Evolutionary conservation across 2,797 vertebrate genomes (phyloP).

Genomic region (Silurus lanzhouensis): DNA sequence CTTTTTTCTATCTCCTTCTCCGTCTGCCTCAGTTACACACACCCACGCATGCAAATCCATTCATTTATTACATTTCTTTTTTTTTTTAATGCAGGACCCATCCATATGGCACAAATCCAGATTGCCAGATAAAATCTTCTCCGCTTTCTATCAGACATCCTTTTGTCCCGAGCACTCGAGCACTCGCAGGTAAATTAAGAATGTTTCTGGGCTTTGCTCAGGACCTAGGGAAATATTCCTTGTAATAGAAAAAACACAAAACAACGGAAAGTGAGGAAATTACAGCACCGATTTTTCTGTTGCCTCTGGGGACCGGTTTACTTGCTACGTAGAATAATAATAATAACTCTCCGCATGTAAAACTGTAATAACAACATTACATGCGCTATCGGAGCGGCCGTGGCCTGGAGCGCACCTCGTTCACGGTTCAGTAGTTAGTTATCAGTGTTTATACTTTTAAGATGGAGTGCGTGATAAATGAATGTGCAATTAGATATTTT

Average conservation of each 20-base stretch:
- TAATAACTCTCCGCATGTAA: slow-evolving; percentile 69
- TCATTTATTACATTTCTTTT: background rate
- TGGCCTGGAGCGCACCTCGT: slow-evolving; percentile 60
- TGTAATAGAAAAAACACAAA: slow-evolving; percentile 30
- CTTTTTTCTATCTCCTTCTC: background rate
- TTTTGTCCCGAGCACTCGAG: background rate
- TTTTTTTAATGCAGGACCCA: background rate
- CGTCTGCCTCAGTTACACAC: slow-evolving; percentile 1
- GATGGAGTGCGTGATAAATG: background rate
- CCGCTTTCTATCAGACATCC: background rate
- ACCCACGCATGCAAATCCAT: slow-evolving; percentile 22
- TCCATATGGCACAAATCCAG: slow-evolving; percentile 19
- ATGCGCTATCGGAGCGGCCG: slow-evolving; percentile 49
- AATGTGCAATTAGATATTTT: background rate
- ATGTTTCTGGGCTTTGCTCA: slow-evolving; percentile 21
- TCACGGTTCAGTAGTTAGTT: slow-evolving; percentile 21
- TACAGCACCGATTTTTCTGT: slow-evolving; percentile 63
- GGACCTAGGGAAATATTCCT: slow-evolving; percentile 55
- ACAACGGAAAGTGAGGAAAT: slow-evolving; percentile 51
- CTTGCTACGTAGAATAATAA: slow-evolving; percentile 66
- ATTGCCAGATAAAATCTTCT: slow-evolving; percentile 28
- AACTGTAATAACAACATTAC: slow-evolving; percentile 60
- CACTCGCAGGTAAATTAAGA: slow-evolving; percentile 28
- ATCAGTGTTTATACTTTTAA: slow-evolving; percentile 8
- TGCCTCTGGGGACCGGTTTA: slow-evolving; percentile 57